Conservation (phyloP, 1,140 invertebrate genomes). For the Aricia agestis region DNA sequence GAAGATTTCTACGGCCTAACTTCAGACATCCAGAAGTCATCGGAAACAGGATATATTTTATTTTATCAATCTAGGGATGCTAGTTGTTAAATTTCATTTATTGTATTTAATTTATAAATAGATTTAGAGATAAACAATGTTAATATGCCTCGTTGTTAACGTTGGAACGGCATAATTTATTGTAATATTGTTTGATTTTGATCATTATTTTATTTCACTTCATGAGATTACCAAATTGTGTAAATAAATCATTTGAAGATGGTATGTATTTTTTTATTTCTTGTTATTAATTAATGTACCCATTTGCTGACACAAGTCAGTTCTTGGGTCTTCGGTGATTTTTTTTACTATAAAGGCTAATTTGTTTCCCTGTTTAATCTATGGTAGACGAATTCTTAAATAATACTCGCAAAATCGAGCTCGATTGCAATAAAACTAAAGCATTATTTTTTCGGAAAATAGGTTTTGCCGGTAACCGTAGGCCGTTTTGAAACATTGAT, state of each 20-base stretch:
- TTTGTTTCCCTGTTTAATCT: too few species aligned
- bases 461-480: too few species aligned
- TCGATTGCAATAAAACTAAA: too few species aligned
- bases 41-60: constrained; percentile 99
- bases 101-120: constrained; percentile 65
- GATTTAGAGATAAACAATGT: constrained; percentile 48
- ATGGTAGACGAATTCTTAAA: too few species aligned
- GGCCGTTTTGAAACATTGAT: too few species aligned
- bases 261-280: neutral
- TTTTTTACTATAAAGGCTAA: too few species aligned
- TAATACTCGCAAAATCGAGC: too few species aligned
- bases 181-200: constrained; percentile 52
- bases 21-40: constrained; percentile 98
- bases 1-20: constrained; percentile 99
- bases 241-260: constrained; percentile 43
- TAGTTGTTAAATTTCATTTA: constrained; percentile 70
- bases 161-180: constrained; percentile 67
- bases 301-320: too few species aligned
- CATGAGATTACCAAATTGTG: constrained; percentile 52
- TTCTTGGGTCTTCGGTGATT: too few species aligned
- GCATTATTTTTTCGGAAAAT: too few species aligned
- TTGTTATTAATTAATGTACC: too few species aligned
- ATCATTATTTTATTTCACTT: constrained; percentile 50
- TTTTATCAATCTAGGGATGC: constrained; percentile 98
- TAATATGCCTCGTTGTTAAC: constrained; percentile 68